Evolutionary conservation across 1,140 invertebrate genomes (phyloP), one percentile per base, ranked within the genome.

Genomic region (Phymorhynchus buccinoides): DNA sequence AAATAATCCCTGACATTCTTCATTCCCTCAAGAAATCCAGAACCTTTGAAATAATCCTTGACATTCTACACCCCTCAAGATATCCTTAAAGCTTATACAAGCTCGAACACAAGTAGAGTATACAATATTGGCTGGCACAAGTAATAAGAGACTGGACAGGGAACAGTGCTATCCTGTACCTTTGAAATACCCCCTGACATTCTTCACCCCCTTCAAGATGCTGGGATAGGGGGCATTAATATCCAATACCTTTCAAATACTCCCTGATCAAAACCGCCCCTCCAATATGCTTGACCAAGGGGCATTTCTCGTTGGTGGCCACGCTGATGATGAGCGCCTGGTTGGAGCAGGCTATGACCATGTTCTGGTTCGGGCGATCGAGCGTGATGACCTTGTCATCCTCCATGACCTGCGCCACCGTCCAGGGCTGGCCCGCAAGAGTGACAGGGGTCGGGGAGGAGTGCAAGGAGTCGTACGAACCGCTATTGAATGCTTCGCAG

Each of bases 231-330:
- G 52, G 68, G 62, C 39, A 37, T 79, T 48, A 84, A 75, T 84
- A 87, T 41, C 81, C 48, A 68, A 48, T 75, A 48, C 78, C 48
- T 68, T 86, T 86, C 35, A 86, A 52, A 75, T 86, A 86, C 66
- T 86, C 85, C 37, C 85, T 80, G 44, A 86, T 32, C 32, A 71
- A n/a, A 41, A 83, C 68, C 30, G 83, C 85, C 22, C 68, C 80
- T 12, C n/a, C 44, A 32, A 44, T 0, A 86, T 62, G 32, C 32
- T 22, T 37, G 80, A 71, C 22, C 80, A 80, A 22, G 41, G 48
- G 6, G 83, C 85, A n/a, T 83, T 75, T n/a, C 71, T 86, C 85
- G 79, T 83, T 73, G 22, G 78, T 66, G 41, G 83, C 83, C 22
- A 81, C 80, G 14, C 85, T 81, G 37, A 82, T 78, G 48, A 86